Evolutionary conservation across 2,888 invertebrate genomes (phyloP).

Genomic region (Meandrusa payeni): DNA sequence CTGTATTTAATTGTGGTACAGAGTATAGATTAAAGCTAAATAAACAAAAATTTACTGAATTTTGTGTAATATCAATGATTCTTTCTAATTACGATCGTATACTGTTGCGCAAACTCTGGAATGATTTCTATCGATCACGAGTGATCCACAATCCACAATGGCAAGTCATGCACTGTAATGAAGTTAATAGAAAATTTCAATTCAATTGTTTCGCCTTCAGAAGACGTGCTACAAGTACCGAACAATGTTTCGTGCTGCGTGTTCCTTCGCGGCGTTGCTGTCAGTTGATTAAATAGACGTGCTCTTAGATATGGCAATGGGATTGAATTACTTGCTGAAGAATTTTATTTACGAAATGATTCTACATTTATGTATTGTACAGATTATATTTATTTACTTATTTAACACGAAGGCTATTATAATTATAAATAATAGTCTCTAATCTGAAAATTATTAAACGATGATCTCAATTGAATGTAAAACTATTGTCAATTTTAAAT

Average conservation of each 20-base stretch:
- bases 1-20: no score
- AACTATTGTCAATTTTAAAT: no score
- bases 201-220: slow-evolving; percentile 24
- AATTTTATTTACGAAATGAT: slow-evolving; percentile 12
- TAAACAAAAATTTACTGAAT: no score
- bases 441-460: no score
- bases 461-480: no score
- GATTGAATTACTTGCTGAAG: slow-evolving; percentile 2
- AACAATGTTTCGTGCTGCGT: slow-evolving; percentile 12
- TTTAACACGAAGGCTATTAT: no score
- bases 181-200: slow-evolving; percentile 25
- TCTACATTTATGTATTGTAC: not conserved
- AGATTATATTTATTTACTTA: no score
- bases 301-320: slow-evolving; percentile 2
- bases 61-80: no score
- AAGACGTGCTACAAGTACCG: slow-evolving; percentile 5
- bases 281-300: slow-evolving; percentile 16
- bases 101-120: slow-evolving; percentile 13
- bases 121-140: slow-evolving; percentile 24
- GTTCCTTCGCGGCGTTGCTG: slow-evolving; percentile 2
- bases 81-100: no score
- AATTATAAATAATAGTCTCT: no score
- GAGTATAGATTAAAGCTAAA: no score
- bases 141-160: slow-evolving; percentile 8
- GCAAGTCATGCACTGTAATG: slow-evolving; percentile 23